A percentile compares a stretch with the other conserved stretches of the same genome.
Conservation (phyloP, 2,113 vertebrate genomes). For the Orthonyx spaldingii region DNA sequence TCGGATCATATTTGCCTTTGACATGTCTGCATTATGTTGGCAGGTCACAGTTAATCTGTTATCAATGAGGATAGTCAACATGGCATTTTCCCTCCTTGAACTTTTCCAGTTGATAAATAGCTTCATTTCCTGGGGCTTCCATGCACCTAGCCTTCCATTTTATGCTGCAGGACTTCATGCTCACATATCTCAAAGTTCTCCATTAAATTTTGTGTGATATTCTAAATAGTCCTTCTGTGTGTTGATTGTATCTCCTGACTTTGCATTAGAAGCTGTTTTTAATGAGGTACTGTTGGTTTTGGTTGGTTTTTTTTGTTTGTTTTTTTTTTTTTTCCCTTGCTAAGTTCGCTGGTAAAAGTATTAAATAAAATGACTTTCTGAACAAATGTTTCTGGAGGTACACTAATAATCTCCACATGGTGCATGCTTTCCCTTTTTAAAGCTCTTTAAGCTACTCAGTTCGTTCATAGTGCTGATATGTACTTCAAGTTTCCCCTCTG, state of each 20-base stretch:
- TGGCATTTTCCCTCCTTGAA: background rate
- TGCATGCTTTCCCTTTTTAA: background rate
- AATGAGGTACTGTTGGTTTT: background rate
- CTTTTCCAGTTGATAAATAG: background rate
- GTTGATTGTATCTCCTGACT: background rate
- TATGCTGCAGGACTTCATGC: background rate
- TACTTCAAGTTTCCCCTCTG: background rate
- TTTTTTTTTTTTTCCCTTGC: background rate
- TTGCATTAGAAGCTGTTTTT: background rate
- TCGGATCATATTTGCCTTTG: background rate
- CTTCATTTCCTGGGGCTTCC: background rate
- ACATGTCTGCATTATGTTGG: background rate
- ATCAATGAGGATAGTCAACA: background rate
- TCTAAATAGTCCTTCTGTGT: background rate
- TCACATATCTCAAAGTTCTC: background rate
- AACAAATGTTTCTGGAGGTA: background rate
- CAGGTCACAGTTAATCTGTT: background rate
- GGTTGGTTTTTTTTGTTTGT: rapidly evolving
- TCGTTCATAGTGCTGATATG: rapidly evolving
- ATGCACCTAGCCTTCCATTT: background rate
- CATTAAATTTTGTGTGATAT: background rate
- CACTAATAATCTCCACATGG: background rate
- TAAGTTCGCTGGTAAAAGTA: background rate
- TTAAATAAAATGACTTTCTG: background rate
- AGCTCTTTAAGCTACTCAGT: background rate